Percentiles rank a stretch among this genome's conserved stretches.
Evolutionary conservation across 2,797 vertebrate genomes (phyloP).

Genomic region (Ceyx erithaca): DNA sequence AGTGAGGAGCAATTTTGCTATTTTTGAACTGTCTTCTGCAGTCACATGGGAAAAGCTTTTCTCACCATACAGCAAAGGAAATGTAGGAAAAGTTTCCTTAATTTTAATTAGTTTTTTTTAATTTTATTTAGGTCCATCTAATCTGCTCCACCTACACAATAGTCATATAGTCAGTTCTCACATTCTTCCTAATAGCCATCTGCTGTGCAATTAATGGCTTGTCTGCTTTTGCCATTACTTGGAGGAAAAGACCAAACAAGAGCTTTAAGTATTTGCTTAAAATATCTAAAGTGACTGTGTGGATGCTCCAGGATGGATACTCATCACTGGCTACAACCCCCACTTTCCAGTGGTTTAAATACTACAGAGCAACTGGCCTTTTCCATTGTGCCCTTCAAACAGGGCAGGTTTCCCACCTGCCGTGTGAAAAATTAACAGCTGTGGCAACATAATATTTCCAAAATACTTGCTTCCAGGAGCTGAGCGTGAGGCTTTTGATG

Average conservation of each 20-base stretch:
- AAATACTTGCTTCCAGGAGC: not conserved
- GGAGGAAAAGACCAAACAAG: not conserved
- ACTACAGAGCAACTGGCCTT: not conserved
- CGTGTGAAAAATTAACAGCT: conserved; percentile 33
- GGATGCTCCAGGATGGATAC: not conserved
- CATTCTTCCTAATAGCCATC: conserved; percentile 49
- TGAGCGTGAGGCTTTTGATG: not conserved
- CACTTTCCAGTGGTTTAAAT: not conserved
- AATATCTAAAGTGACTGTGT: conserved; percentile 23
- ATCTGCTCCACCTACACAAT: conserved; percentile 68
- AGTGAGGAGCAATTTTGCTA: conserved; percentile 48
- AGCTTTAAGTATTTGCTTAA: conserved; percentile 17
- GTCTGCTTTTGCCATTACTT: conserved; percentile 5
- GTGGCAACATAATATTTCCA: not conserved
- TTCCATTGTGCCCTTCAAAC: not conserved
- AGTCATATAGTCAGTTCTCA: conserved; percentile 26
- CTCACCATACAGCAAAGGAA: conserved; percentile 28
- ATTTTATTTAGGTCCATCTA: conserved; percentile 33
- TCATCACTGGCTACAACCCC: not conserved
- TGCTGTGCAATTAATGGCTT: conserved; percentile 33
- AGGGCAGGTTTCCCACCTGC: conserved; percentile 29
- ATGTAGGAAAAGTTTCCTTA: conserved; percentile 43
- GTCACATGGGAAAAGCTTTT: conserved; percentile 33
- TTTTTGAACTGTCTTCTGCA: conserved; percentile 56
- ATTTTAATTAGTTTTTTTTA: not conserved